A percentile compares a stretch with the other conserved stretches of the same genome.
Conservation (phyloP, 2,888 invertebrate genomes). For the Pheosia gnoma region DNA sequence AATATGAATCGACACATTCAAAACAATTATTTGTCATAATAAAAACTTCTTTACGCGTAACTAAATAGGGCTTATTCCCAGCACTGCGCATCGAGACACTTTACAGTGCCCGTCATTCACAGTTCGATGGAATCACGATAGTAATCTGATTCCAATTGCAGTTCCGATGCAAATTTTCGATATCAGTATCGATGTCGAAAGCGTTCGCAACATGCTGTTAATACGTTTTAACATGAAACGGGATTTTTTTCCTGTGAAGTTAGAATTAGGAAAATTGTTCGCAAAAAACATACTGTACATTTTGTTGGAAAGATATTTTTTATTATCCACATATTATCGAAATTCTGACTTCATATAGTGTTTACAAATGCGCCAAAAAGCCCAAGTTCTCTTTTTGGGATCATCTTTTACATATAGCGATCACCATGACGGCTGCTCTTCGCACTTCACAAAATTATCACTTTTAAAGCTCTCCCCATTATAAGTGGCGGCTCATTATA, state of each 20-base stretch:
- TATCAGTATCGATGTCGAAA: conserved; percentile 4
- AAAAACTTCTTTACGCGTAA: conserved; percentile 14
- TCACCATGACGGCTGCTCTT: background rate
- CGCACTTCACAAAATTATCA: conserved; percentile 3
- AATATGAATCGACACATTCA: background rate
- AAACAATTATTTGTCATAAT: background rate
- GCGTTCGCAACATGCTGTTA: background rate
- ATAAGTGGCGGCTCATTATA: conserved; percentile 8
- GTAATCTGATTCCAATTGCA: conserved; percentile 48
- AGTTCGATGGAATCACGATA: conserved; percentile 52
- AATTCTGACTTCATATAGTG: no score
- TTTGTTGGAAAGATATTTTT: no score
- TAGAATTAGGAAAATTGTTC: no score
- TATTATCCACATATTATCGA: no score
- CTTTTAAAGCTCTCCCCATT: conserved; percentile 1
- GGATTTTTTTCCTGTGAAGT: no score
- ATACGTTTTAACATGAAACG: background rate
- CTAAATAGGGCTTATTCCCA: conserved; percentile 26
- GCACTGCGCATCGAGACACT: conserved; percentile 29
- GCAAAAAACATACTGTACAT: no score
- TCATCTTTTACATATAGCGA: background rate
- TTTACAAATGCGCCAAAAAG: no score
- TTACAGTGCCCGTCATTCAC: conserved; percentile 47
- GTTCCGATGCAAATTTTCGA: conserved; percentile 35
- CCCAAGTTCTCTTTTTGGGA: background rate